These are phyloP conservation scores for Metellina segmentata DNA, from an alignment of 2,888 invertebrate species.

Conservation along the genomic window DNA sequence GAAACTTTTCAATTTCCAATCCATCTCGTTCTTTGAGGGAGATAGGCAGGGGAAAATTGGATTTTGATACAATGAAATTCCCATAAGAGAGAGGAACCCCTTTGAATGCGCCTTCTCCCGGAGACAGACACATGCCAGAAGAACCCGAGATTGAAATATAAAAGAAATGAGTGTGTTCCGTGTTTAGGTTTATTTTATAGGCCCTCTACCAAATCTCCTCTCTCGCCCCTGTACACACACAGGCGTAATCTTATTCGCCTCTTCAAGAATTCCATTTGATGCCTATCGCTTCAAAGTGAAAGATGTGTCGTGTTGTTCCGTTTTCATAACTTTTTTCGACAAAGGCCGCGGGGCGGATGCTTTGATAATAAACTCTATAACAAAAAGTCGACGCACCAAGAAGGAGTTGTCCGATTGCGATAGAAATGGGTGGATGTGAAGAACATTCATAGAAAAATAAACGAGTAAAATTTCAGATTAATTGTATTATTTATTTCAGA, in stretches of 20 bases:
- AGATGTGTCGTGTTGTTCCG: too few relatives aligned
- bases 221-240: neutral
- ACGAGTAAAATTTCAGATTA: too few relatives aligned
- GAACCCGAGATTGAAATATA: too few relatives aligned
- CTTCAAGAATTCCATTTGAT: neutral
- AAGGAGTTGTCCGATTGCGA: too few relatives aligned
- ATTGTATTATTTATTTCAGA: too few relatives aligned
- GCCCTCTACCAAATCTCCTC: neutral
- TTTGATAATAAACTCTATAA: too few relatives aligned
- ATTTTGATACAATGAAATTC: constrained; percentile 53
- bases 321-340: too few relatives aligned
- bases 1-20: constrained; percentile 29
- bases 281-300: neutral
- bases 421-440: too few relatives aligned
- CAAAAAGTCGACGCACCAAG: too few relatives aligned
- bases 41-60: constrained; percentile 15
- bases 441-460: too few relatives aligned
- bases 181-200: neutral
- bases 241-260: neutral
- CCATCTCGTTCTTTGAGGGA: constrained; percentile 9
- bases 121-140: neutral
- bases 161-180: neutral
- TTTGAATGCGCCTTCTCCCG: neutral
- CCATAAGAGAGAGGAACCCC: constrained; percentile 7
- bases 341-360: too few relatives aligned